Evolutionary conservation across 2,888 invertebrate genomes (phyloP).

Genomic region (Tachina grossa): DNA sequence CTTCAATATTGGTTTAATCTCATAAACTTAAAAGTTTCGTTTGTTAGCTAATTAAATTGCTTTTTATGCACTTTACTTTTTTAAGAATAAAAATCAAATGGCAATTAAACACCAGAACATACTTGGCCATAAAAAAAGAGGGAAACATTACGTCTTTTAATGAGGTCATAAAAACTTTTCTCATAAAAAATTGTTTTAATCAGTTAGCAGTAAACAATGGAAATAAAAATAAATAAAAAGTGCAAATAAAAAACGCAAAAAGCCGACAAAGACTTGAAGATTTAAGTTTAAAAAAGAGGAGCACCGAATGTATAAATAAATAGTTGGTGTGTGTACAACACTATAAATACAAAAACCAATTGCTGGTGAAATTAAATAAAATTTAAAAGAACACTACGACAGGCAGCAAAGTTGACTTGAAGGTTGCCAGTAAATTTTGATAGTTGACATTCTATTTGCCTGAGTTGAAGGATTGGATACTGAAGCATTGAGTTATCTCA

Average conservation of each 20-base stretch:
- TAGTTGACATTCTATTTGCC: not conserved
- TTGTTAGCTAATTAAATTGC: conserved; percentile 30
- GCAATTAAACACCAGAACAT: conserved; percentile 50
- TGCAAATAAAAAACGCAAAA: conserved; percentile 8
- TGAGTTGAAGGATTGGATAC: too few species aligned
- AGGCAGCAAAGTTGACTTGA: not conserved
- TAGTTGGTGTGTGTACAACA: conserved; percentile 31
- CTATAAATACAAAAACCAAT: conserved; percentile 19
- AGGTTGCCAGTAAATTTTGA: not conserved
- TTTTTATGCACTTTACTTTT: conserved; percentile 13
- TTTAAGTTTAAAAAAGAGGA: conserved; percentile 13
- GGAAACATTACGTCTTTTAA: conserved; percentile 59
- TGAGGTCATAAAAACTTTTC: conserved; percentile 70
- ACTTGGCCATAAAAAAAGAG: conserved; percentile 17
- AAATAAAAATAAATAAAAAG: conserved; percentile 42
- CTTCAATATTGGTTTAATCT: conserved; percentile 6
- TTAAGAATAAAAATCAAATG: conserved; percentile 48
- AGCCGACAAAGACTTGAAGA: conserved; percentile 22
- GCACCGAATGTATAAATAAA: conserved; percentile 44
- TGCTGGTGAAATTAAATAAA: conserved; percentile 15
- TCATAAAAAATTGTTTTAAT: conserved; percentile 69
- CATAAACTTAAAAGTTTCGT: not conserved
- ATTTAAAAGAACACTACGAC: not conserved
- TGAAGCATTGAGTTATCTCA: too few species aligned
- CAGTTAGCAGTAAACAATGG: conserved; percentile 61